Conservation (phyloP, 2,113 vertebrate genomes). For the Callospermophilus lateralis region DNA sequence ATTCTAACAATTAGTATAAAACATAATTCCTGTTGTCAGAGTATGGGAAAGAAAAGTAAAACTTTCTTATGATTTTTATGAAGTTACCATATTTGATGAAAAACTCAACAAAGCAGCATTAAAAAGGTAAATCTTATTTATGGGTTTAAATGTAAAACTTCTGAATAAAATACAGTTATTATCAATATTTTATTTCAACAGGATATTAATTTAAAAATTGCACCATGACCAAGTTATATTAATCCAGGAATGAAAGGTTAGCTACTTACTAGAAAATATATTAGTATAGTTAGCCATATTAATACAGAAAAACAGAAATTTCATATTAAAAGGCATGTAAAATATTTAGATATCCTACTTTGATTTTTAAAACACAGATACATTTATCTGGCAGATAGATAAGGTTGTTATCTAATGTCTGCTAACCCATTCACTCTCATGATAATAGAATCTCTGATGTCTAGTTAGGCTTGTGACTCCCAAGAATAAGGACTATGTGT, state of each 20-base stretch:
- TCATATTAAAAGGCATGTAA: background rate
- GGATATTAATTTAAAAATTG: background rate
- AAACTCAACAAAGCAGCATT: background rate
- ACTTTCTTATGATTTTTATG: background rate
- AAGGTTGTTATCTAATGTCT: background rate
- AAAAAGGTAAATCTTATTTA: background rate
- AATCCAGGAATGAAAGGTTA: background rate
- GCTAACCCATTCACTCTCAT: background rate
- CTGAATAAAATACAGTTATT: background rate
- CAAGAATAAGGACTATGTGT: background rate
- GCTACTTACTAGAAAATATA: background rate
- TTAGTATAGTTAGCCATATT: background rate
- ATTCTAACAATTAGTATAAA: background rate
- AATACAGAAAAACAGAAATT: background rate
- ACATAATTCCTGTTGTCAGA: background rate
- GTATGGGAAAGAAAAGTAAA: background rate
- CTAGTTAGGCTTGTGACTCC: background rate
- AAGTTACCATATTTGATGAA: background rate
- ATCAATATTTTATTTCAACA: background rate
- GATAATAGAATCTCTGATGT: background rate
- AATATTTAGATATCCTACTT: background rate
- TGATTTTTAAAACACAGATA: background rate
- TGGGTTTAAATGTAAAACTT: background rate
- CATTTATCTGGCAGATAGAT: background rate
- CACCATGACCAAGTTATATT: background rate